These are phyloP conservation scores for Cavia aperea DNA, from an alignment of 2,113 vertebrate species.

Conservation along the genomic window DNA sequence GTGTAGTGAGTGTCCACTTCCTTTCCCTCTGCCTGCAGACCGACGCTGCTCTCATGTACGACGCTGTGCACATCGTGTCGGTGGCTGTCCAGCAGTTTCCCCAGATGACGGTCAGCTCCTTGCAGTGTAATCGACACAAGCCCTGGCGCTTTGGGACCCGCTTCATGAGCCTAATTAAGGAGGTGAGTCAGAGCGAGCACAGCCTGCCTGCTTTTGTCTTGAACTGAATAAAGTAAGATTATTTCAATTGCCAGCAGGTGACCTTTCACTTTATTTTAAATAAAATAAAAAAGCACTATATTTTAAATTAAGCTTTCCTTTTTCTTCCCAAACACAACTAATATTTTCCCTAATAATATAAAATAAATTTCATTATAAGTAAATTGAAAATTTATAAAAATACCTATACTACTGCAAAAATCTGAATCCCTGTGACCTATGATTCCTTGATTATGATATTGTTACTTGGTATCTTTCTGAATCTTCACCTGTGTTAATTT, in stretches of 20 bases:
- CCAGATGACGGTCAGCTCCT: slow-evolving; percentile 97
- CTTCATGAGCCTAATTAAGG: slow-evolving; percentile 97
- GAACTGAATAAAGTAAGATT: not conserved
- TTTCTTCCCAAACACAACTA: rapidly evolving
- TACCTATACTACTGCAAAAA: not conserved
- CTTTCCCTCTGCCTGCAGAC: slow-evolving; percentile 81
- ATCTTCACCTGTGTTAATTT: not conserved
- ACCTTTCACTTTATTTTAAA: not conserved
- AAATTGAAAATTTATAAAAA: not conserved
- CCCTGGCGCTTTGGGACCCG: slow-evolving; percentile 97
- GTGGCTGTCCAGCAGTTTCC: slow-evolving; percentile 98
- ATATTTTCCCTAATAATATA: not conserved
- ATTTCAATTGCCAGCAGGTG: not conserved
- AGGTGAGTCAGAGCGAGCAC: slow-evolving; percentile 77
- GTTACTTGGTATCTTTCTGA: not conserved
- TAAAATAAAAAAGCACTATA: not conserved
- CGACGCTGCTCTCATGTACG: slow-evolving; percentile 96
- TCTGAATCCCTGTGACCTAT: not conserved
- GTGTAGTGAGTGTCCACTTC: slow-evolving; percentile 24
- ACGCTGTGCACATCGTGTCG: slow-evolving; percentile 95
- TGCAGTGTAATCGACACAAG: slow-evolving; percentile 98
- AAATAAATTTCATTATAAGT: not conserved
- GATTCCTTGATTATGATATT: not conserved
- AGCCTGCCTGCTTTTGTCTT: not conserved
- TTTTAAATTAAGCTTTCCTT: not conserved